Base-by-base conservation (phyloP, 1,140 invertebrate genomes). In the Pogonus chalceus region DNA sequence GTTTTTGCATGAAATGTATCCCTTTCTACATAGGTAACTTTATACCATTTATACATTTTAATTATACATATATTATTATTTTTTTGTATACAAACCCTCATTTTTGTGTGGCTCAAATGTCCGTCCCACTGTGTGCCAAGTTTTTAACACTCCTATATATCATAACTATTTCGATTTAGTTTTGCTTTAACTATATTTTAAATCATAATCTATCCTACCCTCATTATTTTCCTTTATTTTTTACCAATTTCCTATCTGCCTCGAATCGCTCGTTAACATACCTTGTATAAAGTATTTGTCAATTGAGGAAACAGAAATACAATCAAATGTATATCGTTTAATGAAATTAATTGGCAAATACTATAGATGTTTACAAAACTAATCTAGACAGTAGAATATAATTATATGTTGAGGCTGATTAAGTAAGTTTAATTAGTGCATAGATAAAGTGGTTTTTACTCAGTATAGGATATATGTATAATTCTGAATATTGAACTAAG, bases 391-490 rank as follows among this genome's bases (percentile, higher is more conserved):
- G 7, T 43, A 43, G 37, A 43, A 4, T 31, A 31, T 31, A 31
- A 7, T 31, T 56, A 59, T 59, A 54, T 59, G 58, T 59, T 56
- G 58, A 59, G 58, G 58, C 58, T 59, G 58, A 59, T 57, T 59
- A 59, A 53, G 49, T 49, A 43, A 54, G 56, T 56, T 56, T 54
- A 53, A 18, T 50, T 52, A 53, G 49, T 53, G 50, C 39, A 35
- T 31, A 49, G 23, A 26, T 54, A 51, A 56, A 46, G 43, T 57
- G 49, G 37, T 59, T 56, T 56, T 56, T 59, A 54, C 55, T 53
- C 55, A 54, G 9, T 43, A 43, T 43, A 7, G 37, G 18, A 43
- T 4, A 12, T 43, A 12, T 10, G 37, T 43, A 43, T 43, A 43
- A 43, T 43, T 43, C 9, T 43, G 37, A 43, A 12, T 43, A 43